Base-by-base conservation (phyloP, 2,113 vertebrate genomes). In the Ancistrus triradiatus region DNA sequence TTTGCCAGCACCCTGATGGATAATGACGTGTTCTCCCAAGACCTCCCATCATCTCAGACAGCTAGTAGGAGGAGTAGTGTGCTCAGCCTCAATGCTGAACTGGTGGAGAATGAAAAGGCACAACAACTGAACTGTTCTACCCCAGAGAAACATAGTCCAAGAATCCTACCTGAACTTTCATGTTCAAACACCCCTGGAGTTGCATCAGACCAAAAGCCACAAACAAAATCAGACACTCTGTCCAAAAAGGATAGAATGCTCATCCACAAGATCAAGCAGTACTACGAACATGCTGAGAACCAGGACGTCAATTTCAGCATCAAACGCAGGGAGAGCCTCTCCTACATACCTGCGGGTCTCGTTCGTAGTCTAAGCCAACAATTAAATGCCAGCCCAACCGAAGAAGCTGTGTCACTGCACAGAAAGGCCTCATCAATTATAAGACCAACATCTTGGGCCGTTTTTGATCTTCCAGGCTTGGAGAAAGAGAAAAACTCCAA, bases 281-380 rank as follows among this genome's bases (percentile, higher is more conserved):
- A 98, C 78, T 98, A 98, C 0, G 91, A 93, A 49, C 76, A 90
- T 0, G 94, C 95, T 0, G 95, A 95, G 70, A 22, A 94, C 61
- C 88, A 86, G 0, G 94, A 98, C 0, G 87, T 83, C 0, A 59
- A 80, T 75, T 93, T 96, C 2, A 90, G 92, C 9, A 79, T 97
- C 70, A 89, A 86, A 61, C 93, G 94, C 68, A 80, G 95, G 0
- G 95, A 98, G 78, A 98, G 95, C 72, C 89, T 98, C 22, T 93
- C 92, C 28, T 95, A 93, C 42, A 98, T 98, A 64, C 95, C 95
- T 28, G 86, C 92, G 3, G 95, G 95, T n/a, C 76, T 97, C 48
- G 95, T 98, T 19, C 87, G 88, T 5, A 91, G 89, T 71, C 89
- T 92, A 0, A 88, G 95, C 42, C 88, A 74, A 74, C 91, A 91